phyloP scores from a whole-genome alignment of 2,888 invertebrate species.

The Junonia oenone region DNA sequence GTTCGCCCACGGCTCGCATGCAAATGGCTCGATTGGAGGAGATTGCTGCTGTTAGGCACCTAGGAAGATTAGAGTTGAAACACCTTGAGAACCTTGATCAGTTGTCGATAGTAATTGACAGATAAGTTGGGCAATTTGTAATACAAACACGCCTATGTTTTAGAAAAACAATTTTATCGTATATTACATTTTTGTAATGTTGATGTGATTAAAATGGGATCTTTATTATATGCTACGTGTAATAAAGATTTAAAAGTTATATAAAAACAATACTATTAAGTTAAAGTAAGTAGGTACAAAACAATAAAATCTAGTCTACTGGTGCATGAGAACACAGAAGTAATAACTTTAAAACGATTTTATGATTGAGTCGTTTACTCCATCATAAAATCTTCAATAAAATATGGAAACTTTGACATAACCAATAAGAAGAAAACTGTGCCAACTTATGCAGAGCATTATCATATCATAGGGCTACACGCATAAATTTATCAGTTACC shows the following conservation, averaged over 20 bases:
- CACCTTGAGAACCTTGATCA: conserved; percentile 35
- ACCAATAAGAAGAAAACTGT: conserved; percentile 7
- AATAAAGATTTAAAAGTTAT: too few species aligned
- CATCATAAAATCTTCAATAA: too few species aligned
- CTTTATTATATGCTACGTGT: too few species aligned
- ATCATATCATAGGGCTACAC: conserved; percentile 16
- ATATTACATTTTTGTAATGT: too few species aligned
- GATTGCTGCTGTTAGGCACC: conserved; percentile 50
- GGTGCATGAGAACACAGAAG: background rate
- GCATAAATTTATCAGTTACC: conserved; percentile 43
- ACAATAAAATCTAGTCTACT: too few species aligned
- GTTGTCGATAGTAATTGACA: conserved; percentile 11
- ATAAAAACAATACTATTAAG: too few species aligned
- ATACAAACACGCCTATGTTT: background rate
- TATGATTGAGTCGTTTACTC: too few species aligned
- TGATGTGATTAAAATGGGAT: too few species aligned
- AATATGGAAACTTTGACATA: background rate
- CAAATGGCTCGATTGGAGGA: conserved; percentile 71
- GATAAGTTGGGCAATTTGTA: conserved; percentile 3
- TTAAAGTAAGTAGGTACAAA: too few species aligned
- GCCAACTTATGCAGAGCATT: conserved; percentile 15
- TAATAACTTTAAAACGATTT: too few species aligned
- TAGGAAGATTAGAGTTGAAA: conserved; percentile 59
- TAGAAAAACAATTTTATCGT: background rate
- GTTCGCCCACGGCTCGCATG: conserved; percentile 71